Evolutionary conservation across 2,113 vertebrate species (phyloP).

Genomic region (Chroicocephalus ridibundus): DNA sequence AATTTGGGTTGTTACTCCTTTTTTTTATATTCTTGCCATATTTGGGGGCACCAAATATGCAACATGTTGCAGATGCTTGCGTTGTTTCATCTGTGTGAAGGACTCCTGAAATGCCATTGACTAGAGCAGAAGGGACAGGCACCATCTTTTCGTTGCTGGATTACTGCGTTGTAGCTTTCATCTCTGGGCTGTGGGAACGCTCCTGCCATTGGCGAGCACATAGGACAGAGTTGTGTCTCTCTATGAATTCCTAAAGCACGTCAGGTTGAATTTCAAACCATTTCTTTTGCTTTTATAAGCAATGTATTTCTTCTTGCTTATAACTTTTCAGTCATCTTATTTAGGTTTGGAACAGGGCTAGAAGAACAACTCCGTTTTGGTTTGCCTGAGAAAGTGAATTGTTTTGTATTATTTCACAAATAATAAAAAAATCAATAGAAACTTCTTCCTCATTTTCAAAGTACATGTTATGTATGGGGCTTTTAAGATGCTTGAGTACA

Average conservation of each 20-base stretch:
- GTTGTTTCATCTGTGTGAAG: not conserved
- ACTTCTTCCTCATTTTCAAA: not conserved
- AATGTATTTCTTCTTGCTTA: not conserved
- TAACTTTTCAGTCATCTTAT: not conserved
- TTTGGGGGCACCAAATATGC: not conserved
- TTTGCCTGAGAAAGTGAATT: not conserved
- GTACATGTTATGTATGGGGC: rapidly evolving
- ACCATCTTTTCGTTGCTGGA: not conserved
- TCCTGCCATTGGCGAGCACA: not conserved
- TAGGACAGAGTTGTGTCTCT: not conserved
- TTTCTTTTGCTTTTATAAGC: not conserved
- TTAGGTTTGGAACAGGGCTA: not conserved
- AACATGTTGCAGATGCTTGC: not conserved
- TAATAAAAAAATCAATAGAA: not conserved
- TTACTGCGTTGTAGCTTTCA: not conserved
- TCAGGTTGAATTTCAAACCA: not conserved
- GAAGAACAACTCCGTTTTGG: not conserved
- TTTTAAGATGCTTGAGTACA: not conserved
- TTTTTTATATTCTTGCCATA: not conserved
- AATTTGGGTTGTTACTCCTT: not conserved
- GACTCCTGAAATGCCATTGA: not conserved
- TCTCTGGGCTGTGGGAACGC: not conserved
- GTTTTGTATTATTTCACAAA: not conserved
- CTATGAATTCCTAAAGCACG: not conserved
- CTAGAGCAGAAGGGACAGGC: not conserved